Evolutionary conservation across 2,113 vertebrate genomes (phyloP).

Genomic region (Amia ocellicauda): DNA sequence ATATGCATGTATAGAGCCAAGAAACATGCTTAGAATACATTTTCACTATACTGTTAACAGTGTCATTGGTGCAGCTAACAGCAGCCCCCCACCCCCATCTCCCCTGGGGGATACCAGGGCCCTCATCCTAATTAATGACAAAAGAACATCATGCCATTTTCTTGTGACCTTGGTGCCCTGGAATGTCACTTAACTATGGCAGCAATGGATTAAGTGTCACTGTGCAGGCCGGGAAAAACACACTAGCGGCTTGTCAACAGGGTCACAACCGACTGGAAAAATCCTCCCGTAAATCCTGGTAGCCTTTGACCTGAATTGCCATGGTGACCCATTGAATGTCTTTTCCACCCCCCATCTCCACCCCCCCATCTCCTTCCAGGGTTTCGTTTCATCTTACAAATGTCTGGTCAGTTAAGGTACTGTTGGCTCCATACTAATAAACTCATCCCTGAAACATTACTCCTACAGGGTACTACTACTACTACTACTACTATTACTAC

Average conservation of each 20-base stretch:
- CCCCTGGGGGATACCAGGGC: too few relatives aligned
- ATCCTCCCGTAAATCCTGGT: background rate
- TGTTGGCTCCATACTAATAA: background rate
- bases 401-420: background rate
- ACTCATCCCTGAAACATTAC: too few relatives aligned
- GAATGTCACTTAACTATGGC: background rate
- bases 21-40: background rate
- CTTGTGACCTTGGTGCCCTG: background rate
- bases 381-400: background rate
- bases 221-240: background rate
- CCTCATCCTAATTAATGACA: constrained; percentile 4
- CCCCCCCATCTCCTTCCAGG: background rate
- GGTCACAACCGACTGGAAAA: background rate
- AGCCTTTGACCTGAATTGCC: background rate
- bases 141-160: background rate
- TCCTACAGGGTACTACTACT: too few relatives aligned
- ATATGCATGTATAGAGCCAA: background rate
- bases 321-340: background rate
- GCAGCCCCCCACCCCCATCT: too few relatives aligned
- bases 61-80: background rate
- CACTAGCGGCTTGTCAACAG: too few relatives aligned
- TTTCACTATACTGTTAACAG: background rate
- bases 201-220: background rate
- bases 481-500: too few relatives aligned
- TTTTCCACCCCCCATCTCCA: too few relatives aligned